phyloP scores from a whole-genome alignment of 2,113 vertebrate species.

The Phyllostomus hastatus region DNA sequence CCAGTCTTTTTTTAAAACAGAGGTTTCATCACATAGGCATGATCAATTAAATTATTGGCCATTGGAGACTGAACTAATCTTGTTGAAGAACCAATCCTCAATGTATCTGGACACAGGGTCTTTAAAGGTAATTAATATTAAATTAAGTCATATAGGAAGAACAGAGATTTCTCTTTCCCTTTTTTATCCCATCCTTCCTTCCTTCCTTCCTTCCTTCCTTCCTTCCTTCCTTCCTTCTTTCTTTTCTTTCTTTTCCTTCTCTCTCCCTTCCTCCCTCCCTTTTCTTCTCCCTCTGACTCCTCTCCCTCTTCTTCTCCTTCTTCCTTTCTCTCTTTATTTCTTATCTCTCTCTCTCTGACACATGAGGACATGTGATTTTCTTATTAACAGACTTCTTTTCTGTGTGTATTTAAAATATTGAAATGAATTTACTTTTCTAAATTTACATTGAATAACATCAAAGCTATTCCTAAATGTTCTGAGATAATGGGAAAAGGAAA shows the following conservation, averaged over 20 bases:
- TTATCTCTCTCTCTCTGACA: background rate
- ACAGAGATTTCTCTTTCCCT: too few relatives aligned
- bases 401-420: constrained; percentile 16
- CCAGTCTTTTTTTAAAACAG: background rate
- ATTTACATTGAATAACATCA: background rate
- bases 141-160: background rate
- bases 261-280: too few relatives aligned
- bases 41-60: background rate
- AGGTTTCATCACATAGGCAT: background rate
- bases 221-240: too few relatives aligned
- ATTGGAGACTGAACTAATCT: background rate
- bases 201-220: too few relatives aligned
- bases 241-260: background rate
- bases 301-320: too few relatives aligned
- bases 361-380: background rate
- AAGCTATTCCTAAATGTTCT: background rate
- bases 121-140: background rate
- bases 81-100: background rate
- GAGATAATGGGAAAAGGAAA: background rate
- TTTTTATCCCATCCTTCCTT: too few relatives aligned
- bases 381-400: constrained; percentile 6
- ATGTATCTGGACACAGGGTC: background rate
- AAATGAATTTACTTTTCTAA: constrained; percentile 9
- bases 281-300: too few relatives aligned
- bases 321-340: background rate